Base-by-base conservation (phyloP, 2,888 invertebrate genomes). In the Axea sp. region DNA sequence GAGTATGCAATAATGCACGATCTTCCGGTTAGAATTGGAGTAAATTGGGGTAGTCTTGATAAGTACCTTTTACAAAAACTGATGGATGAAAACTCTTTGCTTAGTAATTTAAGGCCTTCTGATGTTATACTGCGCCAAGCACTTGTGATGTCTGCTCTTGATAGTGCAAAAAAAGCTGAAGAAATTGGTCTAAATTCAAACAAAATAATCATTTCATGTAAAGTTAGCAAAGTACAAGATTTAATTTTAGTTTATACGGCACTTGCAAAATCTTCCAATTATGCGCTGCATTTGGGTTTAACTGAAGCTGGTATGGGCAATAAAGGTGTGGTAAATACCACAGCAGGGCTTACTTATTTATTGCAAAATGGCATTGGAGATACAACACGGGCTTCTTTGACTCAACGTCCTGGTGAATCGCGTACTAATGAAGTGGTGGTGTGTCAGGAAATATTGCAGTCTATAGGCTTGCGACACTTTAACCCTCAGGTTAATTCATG, bases 221-320 rank as follows among this genome's bases (percentile, higher is more conserved):
- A 47, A 47, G 47, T 47, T 31, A 49, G 49, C 24, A 31, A 22
- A 49, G 33, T 49, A 22, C 49, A 49, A 33, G 49, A 49, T 49
- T 33, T 49, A 31, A 33, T 49, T 31, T 31, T 33, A 31, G 31
- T 49, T 33, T 49, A 49, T 49, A 49, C n/a, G 19, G 49, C 31
- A 49, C 49, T 49, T 49, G 49, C 49, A 49, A 49, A 49, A 19
- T 28, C 47, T 47, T 49, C 49, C 31, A 33, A 49, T 49, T 49
- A 49, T 49, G 49, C 49, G 49, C 49, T 49, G 31, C 49, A 49
- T 49, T 49, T 49, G 33, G 49, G 49, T 31, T 33, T 49, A 31
- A 49, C 49, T 22, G 49, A 49, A 7, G 49, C 49, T 49, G 49
- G 49, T 31, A 49, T 49, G 49, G 31, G 33, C 35, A 31, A 31